Conservation (phyloP, 2,888 invertebrate genomes). For the Crocallis elinguaria region DNA sequence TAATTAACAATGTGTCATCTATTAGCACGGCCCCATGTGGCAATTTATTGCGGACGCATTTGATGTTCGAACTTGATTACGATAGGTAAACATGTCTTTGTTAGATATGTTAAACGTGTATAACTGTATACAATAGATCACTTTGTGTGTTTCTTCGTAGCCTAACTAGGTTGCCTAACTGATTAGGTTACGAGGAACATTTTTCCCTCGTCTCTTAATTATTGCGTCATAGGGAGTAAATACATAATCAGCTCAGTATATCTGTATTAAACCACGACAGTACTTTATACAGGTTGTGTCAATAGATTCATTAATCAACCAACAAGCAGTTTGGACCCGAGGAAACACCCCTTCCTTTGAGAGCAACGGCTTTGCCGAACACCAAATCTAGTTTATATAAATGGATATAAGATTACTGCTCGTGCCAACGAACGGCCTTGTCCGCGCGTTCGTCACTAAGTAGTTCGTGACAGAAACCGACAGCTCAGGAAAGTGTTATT, state of each 20-base stretch:
- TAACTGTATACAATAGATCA: neutral
- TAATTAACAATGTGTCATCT: constrained; percentile 64
- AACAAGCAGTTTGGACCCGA: too few species aligned
- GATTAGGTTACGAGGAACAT: too few species aligned
- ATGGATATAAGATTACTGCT: constrained; percentile 17
- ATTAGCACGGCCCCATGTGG: constrained; percentile 49
- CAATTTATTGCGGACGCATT: constrained; percentile 60
- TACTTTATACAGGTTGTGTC: too few species aligned
- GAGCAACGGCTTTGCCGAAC: neutral
- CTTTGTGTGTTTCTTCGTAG: constrained; percentile 5
- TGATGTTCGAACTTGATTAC: constrained; percentile 49
- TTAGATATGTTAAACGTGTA: constrained; percentile 6
- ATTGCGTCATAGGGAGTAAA: too few species aligned
- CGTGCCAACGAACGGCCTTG: constrained; percentile 37
- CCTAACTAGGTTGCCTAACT: neutral
- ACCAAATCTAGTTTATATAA: constrained; percentile 3
- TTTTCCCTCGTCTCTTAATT: too few species aligned
- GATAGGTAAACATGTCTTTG: constrained; percentile 35
- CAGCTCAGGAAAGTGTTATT: constrained; percentile 18
- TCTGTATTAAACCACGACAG: too few species aligned
- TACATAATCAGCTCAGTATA: too few species aligned
- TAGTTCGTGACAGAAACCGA: constrained; percentile 33
- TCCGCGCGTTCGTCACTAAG: constrained; percentile 24
- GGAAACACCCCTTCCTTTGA: too few species aligned
- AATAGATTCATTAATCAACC: too few species aligned